Conservation (phyloP, 2,113 vertebrate species). For the Sorex araneus region DNA sequence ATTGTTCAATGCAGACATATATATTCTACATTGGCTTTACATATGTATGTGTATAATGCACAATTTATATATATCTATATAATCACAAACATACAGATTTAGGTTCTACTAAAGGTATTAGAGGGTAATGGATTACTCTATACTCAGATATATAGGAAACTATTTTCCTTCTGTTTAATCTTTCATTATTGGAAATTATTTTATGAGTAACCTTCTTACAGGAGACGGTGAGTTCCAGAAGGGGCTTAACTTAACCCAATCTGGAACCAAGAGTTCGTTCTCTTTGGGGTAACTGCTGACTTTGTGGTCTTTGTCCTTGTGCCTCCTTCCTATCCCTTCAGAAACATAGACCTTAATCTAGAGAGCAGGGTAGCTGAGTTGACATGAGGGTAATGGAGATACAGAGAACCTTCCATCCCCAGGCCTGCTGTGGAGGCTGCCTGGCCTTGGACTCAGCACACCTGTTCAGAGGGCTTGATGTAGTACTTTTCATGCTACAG, state of each 20-base stretch:
- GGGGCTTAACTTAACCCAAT: background rate
- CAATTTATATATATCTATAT: too few relatives aligned
- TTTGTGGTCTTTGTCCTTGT: background rate
- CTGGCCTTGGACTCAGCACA: background rate
- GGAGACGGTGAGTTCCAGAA: background rate
- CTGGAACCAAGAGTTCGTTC: background rate
- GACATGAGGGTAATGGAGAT: background rate
- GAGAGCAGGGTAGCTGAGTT: background rate
- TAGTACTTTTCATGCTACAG: too few relatives aligned
- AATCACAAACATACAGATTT: background rate
- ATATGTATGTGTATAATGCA: too few relatives aligned
- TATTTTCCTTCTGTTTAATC: too few relatives aligned
- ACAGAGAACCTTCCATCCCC: background rate
- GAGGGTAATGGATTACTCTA: background rate
- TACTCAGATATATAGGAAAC: background rate
- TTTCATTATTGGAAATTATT: background rate
- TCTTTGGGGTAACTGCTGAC: background rate
- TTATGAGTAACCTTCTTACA: background rate
- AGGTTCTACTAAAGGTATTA: background rate
- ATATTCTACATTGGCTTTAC: too few relatives aligned
- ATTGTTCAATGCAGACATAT: too few relatives aligned
- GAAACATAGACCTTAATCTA: background rate
- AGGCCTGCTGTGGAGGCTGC: fast-evolving
- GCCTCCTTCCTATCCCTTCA: background rate
- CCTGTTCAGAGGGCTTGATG: too few relatives aligned